phyloP scores from a whole-genome alignment of 2,113 vertebrate species.

The Salvelinus fontinalis region DNA sequence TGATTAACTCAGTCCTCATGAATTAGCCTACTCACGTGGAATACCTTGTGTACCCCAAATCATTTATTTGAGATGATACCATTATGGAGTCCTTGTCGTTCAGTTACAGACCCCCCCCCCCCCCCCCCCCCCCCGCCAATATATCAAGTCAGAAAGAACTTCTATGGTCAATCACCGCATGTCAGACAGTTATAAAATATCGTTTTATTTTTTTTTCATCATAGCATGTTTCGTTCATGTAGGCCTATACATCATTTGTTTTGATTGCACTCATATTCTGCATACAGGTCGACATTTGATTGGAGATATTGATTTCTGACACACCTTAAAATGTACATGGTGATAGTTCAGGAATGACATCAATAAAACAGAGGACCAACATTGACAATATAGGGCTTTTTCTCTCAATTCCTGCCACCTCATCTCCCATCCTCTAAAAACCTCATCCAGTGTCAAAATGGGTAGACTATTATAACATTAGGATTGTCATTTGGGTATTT shows the following conservation, averaged over 20 bases:
- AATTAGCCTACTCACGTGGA: too few species aligned
- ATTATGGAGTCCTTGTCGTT: too few species aligned
- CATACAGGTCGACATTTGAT: constrained; percentile 56
- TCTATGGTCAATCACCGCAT: constrained; percentile 38
- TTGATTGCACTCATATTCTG: constrained; percentile 61
- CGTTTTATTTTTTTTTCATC: constrained; percentile 62
- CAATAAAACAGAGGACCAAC: constrained; percentile 60
- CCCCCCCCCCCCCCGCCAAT: not conserved
- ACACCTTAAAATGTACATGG: constrained; percentile 63
- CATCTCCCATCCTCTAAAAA: constrained; percentile 21
- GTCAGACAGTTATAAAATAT: constrained; percentile 68
- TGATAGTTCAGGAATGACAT: constrained; percentile 61
- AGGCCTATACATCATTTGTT: constrained; percentile 59
- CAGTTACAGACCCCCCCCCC: not conserved
- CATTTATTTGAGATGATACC: too few species aligned
- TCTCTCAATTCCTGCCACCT: constrained; percentile 21
- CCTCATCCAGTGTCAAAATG: constrained; percentile 34
- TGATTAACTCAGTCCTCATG: too few species aligned
- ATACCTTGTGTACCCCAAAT: too few species aligned
- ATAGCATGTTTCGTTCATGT: constrained; percentile 54
- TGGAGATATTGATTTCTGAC: constrained; percentile 42
- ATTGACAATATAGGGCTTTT: constrained; percentile 18
- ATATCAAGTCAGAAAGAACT: not conserved
- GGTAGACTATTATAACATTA: constrained; percentile 37
- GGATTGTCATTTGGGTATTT: constrained; percentile 42